A percentile compares a stretch with the other conserved stretches of the same genome.
phyloP scores from a whole-genome alignment of 2,797 vertebrate genomes.

The Valencia hispanica region DNA sequence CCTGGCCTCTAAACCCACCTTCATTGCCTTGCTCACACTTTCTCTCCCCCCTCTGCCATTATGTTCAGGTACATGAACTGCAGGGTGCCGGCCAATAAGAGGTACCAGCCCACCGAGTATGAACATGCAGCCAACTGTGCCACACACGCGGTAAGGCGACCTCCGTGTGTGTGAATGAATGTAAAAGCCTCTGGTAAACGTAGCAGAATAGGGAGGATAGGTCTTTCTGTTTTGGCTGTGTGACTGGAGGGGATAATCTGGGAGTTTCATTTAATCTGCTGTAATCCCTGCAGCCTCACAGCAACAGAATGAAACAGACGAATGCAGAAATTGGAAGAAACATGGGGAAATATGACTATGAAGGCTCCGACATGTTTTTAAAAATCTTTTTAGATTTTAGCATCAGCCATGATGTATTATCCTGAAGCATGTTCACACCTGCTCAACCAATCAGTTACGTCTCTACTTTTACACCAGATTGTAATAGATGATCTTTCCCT shows the following conservation, averaged over 20 bases:
- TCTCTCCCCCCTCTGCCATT: conserved; percentile 8
- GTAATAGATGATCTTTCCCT: background rate
- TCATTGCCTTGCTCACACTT: background rate
- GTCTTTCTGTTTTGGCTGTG: conserved; percentile 19
- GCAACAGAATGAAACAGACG: conserved; percentile 34
- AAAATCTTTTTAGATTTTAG: background rate
- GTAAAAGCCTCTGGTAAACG: conserved; percentile 31
- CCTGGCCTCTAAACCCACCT: background rate
- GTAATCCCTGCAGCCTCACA: conserved; percentile 63
- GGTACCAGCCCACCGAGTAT: conserved; percentile 94
- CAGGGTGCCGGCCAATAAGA: conserved; percentile 87
- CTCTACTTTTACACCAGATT: background rate
- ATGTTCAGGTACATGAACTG: conserved; percentile 92
- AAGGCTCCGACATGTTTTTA: conserved; percentile 4
- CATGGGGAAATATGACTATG: conserved; percentile 12
- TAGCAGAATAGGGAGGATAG: conserved; percentile 18
- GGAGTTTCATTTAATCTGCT: conserved; percentile 72
- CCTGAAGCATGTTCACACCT: background rate
- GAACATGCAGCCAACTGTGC: conserved; percentile 95
- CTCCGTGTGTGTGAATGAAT: conserved; percentile 19
- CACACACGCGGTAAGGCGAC: conserved; percentile 89
- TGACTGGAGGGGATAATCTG: conserved; percentile 62
- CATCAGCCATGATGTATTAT: background rate
- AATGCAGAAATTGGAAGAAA: conserved; percentile 17
- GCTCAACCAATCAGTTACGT: background rate